phyloP scores from a whole-genome alignment of 92 coral and sea anemone genomes.

The Montipora capitata region DNA sequence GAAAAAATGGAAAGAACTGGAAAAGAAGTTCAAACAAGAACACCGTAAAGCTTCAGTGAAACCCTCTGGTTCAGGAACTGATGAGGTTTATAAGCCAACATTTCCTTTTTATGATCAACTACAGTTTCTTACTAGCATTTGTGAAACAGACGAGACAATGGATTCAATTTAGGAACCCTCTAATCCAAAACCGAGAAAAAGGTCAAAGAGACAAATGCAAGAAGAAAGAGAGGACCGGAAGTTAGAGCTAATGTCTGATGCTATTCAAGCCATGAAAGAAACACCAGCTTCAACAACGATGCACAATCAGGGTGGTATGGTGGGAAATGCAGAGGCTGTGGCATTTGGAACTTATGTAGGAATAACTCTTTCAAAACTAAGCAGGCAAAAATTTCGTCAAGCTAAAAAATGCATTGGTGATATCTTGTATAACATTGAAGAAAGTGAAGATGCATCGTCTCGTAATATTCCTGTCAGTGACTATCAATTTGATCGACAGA shows the following conservation, averaged over 20 bases:
- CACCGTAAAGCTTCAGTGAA: conserved; percentile 10
- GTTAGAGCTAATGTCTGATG: conserved; percentile 48
- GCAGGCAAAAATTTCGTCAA: conserved; percentile 34
- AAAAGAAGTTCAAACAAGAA: conserved; percentile 50
- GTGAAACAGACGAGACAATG: conserved; percentile 58
- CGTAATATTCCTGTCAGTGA: conserved; percentile 21
- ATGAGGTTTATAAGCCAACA: conserved; percentile 51
- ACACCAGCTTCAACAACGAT: conserved; percentile 39
- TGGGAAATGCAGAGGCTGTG: conserved; percentile 46
- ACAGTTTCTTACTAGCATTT: conserved; percentile 36
- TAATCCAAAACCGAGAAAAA: conserved; percentile 33
- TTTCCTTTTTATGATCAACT: conserved; percentile 50
- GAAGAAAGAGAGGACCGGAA: conserved; percentile 7
- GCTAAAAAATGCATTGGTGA: conserved; percentile 66
- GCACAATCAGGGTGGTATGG: conserved; percentile 26
- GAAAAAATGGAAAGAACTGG: conserved; percentile 64
- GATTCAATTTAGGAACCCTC: conserved; percentile 33
- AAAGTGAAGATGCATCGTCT: conserved; percentile 37
- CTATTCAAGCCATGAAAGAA: conserved; percentile 56
- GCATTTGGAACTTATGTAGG: conserved; percentile 65
- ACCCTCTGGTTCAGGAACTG: conserved; percentile 46
- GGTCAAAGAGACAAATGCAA: conserved; percentile 24
- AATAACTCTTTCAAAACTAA: conserved; percentile 37
- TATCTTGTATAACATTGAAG: conserved; percentile 55
- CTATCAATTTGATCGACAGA: conserved; percentile 43